Percentiles rank a stretch among this genome's conserved stretches.
phyloP scores from a whole-genome alignment of 2,113 vertebrate species.

The Irena cyanogastra region DNA sequence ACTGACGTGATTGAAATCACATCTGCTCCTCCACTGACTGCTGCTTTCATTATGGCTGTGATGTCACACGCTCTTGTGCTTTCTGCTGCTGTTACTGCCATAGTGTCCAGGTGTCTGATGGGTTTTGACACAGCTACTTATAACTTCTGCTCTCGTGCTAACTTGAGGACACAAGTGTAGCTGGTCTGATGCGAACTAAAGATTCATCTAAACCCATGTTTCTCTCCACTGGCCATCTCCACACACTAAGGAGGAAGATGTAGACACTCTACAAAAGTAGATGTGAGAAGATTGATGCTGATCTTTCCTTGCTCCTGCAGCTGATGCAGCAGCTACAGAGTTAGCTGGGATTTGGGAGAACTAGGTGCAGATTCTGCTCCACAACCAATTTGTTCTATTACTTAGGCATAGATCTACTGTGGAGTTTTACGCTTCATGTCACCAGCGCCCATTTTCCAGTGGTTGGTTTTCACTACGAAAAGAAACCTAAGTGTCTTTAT shows the following conservation, averaged over 20 bases:
- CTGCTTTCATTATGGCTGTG: background rate
- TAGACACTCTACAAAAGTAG: background rate
- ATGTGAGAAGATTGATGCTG: background rate
- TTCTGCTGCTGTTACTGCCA: background rate
- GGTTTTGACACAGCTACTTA: background rate
- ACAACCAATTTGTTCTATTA: background rate
- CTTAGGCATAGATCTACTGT: background rate
- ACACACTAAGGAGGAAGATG: background rate
- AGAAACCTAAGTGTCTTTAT: background rate
- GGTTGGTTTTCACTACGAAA: background rate
- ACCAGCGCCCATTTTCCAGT: fast-evolving
- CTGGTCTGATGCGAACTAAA: background rate
- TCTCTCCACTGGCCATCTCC: background rate
- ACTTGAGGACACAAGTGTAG: background rate
- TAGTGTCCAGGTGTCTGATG: background rate
- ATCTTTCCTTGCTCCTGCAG: background rate
- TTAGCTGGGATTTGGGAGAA: background rate
- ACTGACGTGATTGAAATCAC: background rate
- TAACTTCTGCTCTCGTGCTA: background rate
- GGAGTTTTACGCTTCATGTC: background rate
- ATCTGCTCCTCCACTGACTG: background rate
- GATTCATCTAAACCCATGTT: background rate
- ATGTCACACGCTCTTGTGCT: background rate
- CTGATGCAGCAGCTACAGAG: background rate
- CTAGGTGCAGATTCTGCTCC: background rate